Evolutionary conservation across 2,888 invertebrate genomes (phyloP).

Genomic region (Gandaritis pyraliata): DNA sequence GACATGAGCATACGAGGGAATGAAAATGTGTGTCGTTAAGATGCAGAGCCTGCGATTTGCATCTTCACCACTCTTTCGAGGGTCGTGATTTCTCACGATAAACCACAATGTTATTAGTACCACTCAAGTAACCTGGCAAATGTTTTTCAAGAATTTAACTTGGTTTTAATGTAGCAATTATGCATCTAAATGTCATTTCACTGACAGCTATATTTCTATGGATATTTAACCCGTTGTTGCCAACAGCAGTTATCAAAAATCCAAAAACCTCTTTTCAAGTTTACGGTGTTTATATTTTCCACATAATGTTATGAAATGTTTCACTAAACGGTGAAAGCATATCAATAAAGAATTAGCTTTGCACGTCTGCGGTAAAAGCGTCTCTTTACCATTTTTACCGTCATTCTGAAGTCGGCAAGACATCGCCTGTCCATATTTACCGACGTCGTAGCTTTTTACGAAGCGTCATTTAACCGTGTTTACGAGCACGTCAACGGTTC

Average conservation of each 20-base stretch:
- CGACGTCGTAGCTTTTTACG: conserved; percentile 78
- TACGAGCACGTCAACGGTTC: conserved; percentile 72
- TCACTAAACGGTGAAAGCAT: conserved; percentile 41
- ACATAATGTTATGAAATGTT: conserved; percentile 8
- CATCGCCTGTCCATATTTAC: conserved; percentile 80
- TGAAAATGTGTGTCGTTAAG: conserved; percentile 78
- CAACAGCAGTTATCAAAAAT: no score
- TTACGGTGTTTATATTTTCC: conserved; percentile 9
- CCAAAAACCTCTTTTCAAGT: no score
- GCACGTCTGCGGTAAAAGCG: conserved; percentile 56
- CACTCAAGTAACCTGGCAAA: conserved; percentile 22
- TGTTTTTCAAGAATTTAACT: conserved; percentile 15
- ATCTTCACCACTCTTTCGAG: conserved; percentile 67
- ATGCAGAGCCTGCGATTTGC: conserved; percentile 71
- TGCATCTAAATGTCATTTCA: no score
- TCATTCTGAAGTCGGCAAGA: conserved; percentile 59
- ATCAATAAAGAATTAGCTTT: conserved; percentile 65
- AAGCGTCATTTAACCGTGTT: conserved; percentile 67
- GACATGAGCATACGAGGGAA: conserved; percentile 68
- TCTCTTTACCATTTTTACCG: conserved; percentile 59
- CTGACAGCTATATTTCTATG: no score
- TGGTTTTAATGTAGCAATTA: conserved; percentile 6
- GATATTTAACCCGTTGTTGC: no score
- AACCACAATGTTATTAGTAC: conserved; percentile 49
- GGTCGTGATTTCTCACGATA: conserved; percentile 67